phyloP scores from a whole-genome alignment of 2,113 vertebrate species.

The Barnardius zonarius region DNA sequence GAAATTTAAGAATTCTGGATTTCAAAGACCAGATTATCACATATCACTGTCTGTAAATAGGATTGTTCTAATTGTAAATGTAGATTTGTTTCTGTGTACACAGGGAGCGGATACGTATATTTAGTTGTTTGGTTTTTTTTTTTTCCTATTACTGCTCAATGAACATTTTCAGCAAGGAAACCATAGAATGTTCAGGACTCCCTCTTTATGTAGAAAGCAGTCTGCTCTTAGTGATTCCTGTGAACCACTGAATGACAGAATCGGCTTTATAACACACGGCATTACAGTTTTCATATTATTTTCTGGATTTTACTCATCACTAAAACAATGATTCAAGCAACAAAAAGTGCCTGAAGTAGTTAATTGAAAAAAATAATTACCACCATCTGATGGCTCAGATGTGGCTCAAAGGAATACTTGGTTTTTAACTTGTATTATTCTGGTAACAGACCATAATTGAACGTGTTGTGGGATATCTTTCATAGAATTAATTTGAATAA shows the following conservation, averaged over 20 bases:
- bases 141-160: background rate
- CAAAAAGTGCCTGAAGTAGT: background rate
- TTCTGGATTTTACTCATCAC: background rate
- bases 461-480: background rate
- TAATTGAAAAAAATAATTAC: background rate
- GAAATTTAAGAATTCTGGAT: background rate
- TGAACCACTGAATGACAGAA: background rate
- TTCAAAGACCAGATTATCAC: background rate
- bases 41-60: background rate
- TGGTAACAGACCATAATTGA: background rate
- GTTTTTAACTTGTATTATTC: background rate
- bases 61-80: background rate
- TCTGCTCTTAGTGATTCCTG: background rate
- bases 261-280: background rate
- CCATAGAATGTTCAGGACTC: background rate
- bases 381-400: background rate
- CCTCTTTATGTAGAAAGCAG: background rate
- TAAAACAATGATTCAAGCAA: background rate
- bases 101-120: background rate
- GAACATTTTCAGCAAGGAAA: background rate
- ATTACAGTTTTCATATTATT: background rate
- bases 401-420: background rate
- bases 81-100: background rate
- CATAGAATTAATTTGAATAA: background rate
- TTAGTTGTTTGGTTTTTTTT: background rate